Evolutionary conservation across 2,888 invertebrate genomes (phyloP).

Genomic region (Hydropsyche betteni): DNA sequence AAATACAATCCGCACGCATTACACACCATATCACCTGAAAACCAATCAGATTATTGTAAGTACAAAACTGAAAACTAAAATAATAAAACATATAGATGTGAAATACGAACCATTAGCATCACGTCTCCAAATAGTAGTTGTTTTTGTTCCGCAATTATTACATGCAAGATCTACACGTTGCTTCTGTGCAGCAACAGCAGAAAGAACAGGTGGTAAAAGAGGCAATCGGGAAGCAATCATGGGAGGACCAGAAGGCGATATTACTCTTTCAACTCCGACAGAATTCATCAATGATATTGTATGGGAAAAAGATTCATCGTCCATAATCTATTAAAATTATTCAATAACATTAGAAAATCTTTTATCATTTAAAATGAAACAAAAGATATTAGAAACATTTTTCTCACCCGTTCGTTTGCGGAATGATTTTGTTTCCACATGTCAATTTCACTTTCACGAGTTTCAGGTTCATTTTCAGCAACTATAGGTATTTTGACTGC

Average conservation of each 20-base stretch:
- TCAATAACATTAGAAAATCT: conserved; percentile 15
- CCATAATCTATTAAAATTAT: conserved; percentile 37
- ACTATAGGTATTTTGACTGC: conserved; percentile 47
- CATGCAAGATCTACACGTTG: conserved; percentile 86
- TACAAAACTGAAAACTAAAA: background rate
- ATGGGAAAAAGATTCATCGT: conserved; percentile 40
- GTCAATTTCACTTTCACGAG: conserved; percentile 37
- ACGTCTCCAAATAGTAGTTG: conserved; percentile 96
- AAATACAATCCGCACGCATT: conserved; percentile 98
- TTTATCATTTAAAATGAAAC: conserved; percentile 13
- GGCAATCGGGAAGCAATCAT: conserved; percentile 29
- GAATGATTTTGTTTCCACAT: conserved; percentile 45
- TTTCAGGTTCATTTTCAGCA: conserved; percentile 21
- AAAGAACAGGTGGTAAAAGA: conserved; percentile 14
- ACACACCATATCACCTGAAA: conserved; percentile 90
- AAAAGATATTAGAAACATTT: conserved; percentile 7
- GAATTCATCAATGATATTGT: conserved; percentile 46
- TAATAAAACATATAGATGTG: background rate
- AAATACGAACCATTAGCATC: conserved; percentile 75
- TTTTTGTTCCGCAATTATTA: conserved; percentile 96
- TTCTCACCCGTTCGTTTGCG: conserved; percentile 46
- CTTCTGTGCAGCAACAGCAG: conserved; percentile 53
- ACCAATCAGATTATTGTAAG: background rate
- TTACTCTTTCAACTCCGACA: conserved; percentile 51
- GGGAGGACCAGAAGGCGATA: conserved; percentile 38